phyloP scores from a whole-genome alignment of 2,888 invertebrate species.

The Tipula helvola region DNA sequence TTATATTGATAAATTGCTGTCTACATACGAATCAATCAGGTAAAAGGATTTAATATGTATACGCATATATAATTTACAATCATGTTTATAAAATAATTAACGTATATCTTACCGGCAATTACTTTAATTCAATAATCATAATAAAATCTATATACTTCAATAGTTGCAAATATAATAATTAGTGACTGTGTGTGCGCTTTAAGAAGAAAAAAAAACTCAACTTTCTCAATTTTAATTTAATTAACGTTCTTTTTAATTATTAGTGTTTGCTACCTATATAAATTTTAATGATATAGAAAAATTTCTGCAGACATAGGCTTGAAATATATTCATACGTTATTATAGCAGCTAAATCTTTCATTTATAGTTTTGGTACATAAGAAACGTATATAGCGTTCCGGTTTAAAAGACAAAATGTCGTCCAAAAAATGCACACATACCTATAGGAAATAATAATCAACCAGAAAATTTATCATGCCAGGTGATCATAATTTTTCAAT shows the following conservation, averaged over 20 bases:
- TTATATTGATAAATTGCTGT: not conserved
- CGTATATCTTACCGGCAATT: not conserved
- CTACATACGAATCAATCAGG: not conserved
- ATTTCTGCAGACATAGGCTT: too few species aligned
- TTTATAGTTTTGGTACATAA: not conserved
- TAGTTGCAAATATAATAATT: not conserved
- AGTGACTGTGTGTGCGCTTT: not conserved
- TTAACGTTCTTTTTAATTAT: not conserved
- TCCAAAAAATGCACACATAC: not conserved
- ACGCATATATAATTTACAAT: not conserved
- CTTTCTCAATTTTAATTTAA: not conserved
- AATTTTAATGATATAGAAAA: not conserved
- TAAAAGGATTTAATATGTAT: not conserved
- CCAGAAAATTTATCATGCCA: not conserved
- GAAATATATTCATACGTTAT: not conserved
- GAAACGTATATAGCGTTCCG: not conserved
- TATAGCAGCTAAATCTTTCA: not conserved
- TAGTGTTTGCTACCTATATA: not conserved
- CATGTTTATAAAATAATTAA: not conserved
- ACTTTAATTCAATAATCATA: not conserved
- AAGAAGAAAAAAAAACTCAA: not conserved
- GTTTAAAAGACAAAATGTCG: not conserved
- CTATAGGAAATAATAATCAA: not conserved
- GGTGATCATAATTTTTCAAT: not conserved
- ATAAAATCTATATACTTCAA: not conserved